Conservation (phyloP, 2,888 invertebrate genomes). For the Carcina quercana region DNA sequence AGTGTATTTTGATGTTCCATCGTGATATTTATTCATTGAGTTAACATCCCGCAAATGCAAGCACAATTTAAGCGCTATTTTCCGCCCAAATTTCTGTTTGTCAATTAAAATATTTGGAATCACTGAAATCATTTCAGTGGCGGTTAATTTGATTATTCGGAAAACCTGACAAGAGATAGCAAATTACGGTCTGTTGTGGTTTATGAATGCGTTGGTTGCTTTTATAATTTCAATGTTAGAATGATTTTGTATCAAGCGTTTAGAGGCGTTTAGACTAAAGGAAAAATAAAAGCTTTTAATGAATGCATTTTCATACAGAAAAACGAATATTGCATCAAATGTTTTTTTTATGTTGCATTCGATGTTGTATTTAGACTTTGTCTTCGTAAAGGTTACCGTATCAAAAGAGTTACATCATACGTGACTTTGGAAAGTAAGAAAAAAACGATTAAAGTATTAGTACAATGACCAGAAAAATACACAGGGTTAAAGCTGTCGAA, state of each 20-base stretch:
- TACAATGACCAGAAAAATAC: too few relatives aligned
- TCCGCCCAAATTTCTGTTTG: constrained; percentile 62
- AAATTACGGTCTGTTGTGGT: constrained; percentile 33
- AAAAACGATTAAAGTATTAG: too few relatives aligned
- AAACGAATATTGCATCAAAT: too few relatives aligned
- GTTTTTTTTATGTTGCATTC: too few relatives aligned
- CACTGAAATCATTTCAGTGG: constrained; percentile 62
- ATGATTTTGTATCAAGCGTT: background rate
- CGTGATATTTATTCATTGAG: constrained; percentile 60
- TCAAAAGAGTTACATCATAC: too few relatives aligned
- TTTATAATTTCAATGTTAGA: background rate
- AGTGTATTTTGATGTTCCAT: constrained; percentile 44
- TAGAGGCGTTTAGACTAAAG: too few relatives aligned
- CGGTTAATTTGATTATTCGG: constrained; percentile 55
- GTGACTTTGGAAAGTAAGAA: too few relatives aligned
- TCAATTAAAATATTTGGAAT: constrained; percentile 71
- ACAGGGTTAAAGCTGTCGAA: too few relatives aligned
- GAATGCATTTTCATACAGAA: too few relatives aligned
- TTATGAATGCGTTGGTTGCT: constrained; percentile 7
- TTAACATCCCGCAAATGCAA: constrained; percentile 62
- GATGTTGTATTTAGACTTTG: too few relatives aligned
- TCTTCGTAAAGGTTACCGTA: too few relatives aligned
- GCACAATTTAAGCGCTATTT: constrained; percentile 65
- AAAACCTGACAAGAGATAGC: constrained; percentile 39
- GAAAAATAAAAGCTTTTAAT: too few relatives aligned